Base-by-base conservation (phyloP, 64 coral and sea anemone species). In the Actinia tenebrosa region DNA sequence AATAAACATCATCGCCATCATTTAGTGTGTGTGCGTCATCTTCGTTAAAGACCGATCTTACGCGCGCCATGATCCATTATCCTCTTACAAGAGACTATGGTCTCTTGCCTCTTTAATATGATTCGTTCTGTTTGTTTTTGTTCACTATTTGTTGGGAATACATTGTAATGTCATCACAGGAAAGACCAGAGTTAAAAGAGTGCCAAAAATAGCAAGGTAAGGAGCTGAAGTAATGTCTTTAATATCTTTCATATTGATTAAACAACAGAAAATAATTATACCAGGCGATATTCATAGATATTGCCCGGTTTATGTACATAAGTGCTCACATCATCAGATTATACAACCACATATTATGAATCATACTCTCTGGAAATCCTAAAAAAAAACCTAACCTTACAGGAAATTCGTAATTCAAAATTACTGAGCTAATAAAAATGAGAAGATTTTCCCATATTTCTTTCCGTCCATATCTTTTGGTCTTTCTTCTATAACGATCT, bases 1-100 rank as follows among this genome's bases (percentile, higher is more conserved):
- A 75, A 75, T 75, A 27, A 75, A 30, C 23, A 75, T 75, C 69
- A 75, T 75, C 69, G 13, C 69, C 26, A 75, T 75, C 69, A 75
- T 30, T 75, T 75, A 4, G 26, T 42, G 10, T 26, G 63, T n/a
- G 7, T 27, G 30, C 30, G 30, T 37, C 30, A 37, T 37, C 30
- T 37, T 37, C 30, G 30, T 37, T 37, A 37, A 37, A 37, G 30
- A 37, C 30, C 30, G 30, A 37, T 37, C 30, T 50, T 50, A 2
- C 47, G 60, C 63, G n/a, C 63, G 61, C 18, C 20, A 64, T 64
- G 19, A 75, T 42, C n/a, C 23, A 42, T 75, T 75, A 75, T 4
- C 63, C 22, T 66, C n/a, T 7, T 66, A 66, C 3, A 20, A 37
- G 30, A 37, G 30, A 37, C 30, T 37, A 37, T 37, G 30, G 30